phyloP scores from a whole-genome alignment of 2,113 vertebrate species.

The Aegotheles bennettii region DNA sequence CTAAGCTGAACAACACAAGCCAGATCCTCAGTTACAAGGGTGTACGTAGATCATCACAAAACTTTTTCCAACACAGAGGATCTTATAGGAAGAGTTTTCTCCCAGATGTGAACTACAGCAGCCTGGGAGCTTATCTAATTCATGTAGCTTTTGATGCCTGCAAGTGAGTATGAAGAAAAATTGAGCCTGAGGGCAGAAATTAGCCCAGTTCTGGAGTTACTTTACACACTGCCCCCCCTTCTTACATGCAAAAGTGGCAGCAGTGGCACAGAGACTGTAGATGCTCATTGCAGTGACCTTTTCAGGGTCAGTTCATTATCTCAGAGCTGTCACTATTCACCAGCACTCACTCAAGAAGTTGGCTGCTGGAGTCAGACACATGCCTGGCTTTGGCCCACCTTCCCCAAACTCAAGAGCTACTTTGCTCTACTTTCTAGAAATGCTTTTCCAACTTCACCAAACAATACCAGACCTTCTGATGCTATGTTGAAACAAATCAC shows the following conservation, averaged over 20 bases:
- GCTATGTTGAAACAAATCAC: neutral
- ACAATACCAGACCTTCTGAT: neutral
- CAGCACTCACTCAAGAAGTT: neutral
- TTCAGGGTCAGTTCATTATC: neutral
- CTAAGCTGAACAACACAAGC: neutral
- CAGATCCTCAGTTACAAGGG: neutral
- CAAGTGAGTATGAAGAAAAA: neutral
- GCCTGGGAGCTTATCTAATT: neutral
- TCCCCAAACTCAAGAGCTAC: neutral
- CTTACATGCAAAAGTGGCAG: neutral
- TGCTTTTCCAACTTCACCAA: neutral
- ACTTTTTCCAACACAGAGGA: neutral
- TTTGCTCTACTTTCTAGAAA: neutral
- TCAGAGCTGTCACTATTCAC: neutral
- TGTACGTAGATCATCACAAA: fast-evolving
- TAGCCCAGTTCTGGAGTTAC: neutral
- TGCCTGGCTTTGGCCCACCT: neutral
- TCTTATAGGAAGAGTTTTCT: neutral
- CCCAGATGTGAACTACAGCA: neutral
- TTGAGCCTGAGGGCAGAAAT: neutral
- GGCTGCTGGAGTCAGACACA: neutral
- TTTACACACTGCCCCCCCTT: neutral
- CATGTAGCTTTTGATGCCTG: neutral
- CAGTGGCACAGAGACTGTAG: neutral
- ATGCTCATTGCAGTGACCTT: neutral